Evolutionary conservation across 1,140 invertebrate genomes (phyloP), one percentile per base, ranked within the genome.

Genomic region (Bombyx mandarina): DNA sequence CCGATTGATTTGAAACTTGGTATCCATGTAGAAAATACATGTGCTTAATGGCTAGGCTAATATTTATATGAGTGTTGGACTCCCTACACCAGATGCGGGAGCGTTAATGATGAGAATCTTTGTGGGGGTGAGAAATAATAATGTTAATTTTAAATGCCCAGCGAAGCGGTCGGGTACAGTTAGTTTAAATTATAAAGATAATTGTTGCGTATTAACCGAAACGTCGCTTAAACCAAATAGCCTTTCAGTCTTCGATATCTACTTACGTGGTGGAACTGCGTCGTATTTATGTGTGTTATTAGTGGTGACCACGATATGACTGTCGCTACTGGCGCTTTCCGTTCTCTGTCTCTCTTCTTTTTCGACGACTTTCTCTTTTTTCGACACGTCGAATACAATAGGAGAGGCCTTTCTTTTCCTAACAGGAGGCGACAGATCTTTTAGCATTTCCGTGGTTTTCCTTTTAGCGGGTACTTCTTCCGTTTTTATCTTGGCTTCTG

Each of bases 331-430:
- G 49, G 77, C 71, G 60, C 78, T 86, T 9, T 75, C 75, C 7
- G 73, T 85, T 53, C 75, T 77, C 64, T 76, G 73, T 63, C 77
- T 75, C 47, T 59, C 66, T 57, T 35, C 26, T 35, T 47, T 68
- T 26, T 73, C 71, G 58, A 58, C 54, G 22, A 69, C 67, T 61
- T 69, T 80, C 44, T 66, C 71, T 60, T 71, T 80, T 57, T 82
- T 82, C 44, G 68, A 69, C 5, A 81, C 76, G 71, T 89, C 82
- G 63, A 91, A 90, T 55, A 90, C 74, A 45, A 90, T 90, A 0
- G 90, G 89, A 1, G 89, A 90, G 1, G 78, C 82, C 66, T 76
- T 88, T 45, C 81, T 69, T 55, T 82, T 88, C 61, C 77, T 88
- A 7, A 63, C 56, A 3, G 64, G 67, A 2, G 75, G 47, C 7